Percentiles rank a stretch among this genome's conserved stretches.
Evolutionary conservation across 2,888 invertebrate genomes (phyloP).

Genomic region (Salpingus planirostris): DNA sequence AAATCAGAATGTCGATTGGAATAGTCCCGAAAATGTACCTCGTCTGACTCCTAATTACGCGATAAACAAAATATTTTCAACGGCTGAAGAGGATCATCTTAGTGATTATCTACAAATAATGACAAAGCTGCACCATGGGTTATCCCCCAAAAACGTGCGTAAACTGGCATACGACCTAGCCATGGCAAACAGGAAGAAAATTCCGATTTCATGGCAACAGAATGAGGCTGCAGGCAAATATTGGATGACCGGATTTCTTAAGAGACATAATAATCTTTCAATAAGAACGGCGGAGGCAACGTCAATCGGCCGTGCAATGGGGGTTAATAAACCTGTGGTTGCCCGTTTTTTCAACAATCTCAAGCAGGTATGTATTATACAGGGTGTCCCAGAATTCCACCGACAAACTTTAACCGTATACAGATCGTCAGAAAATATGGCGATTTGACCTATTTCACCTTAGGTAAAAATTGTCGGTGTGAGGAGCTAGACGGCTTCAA

Average conservation of each 20-base stretch:
- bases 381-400: no score
- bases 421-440: no score
- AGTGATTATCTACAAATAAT: neutral
- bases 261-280: neutral
- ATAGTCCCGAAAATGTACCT: neutral
- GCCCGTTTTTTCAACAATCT: neutral
- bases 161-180: constrained; percentile 1
- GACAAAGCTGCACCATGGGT: neutral
- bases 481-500: no score
- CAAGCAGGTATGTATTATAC: no score
- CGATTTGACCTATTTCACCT: no score
- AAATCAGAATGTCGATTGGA: neutral
- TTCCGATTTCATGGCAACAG: neutral
- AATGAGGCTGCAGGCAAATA: neutral
- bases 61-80: neutral
- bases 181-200: neutral
- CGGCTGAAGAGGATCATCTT: neutral
- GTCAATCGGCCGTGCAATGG: neutral
- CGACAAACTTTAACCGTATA: no score
- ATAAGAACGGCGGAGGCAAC: neutral
- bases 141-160: neutral
- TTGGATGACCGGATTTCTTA: neutral
- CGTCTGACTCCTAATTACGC: neutral
- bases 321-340: constrained; percentile 1
- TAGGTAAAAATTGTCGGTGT: no score